These are phyloP conservation scores for Notolepis coatsorum DNA, from an alignment of 2,797 vertebrate genomes.

Conservation along the genomic window DNA sequence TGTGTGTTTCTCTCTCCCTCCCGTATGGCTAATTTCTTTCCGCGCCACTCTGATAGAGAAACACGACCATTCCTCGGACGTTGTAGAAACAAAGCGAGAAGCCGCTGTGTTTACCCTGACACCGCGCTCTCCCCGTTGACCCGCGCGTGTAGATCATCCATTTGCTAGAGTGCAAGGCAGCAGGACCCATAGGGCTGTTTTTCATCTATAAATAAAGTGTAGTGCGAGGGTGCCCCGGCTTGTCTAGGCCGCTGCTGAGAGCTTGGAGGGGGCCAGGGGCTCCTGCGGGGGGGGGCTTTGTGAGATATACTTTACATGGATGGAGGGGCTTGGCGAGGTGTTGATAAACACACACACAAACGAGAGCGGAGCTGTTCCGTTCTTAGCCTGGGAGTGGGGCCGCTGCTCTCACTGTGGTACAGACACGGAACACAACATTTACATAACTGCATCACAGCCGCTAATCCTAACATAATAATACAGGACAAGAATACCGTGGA, in stretches of 20 bases:
- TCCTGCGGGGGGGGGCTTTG: slow-evolving; percentile 20
- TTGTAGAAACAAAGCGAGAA: slow-evolving; percentile 4
- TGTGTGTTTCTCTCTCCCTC: background rate
- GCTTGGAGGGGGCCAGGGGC: slow-evolving; percentile 30
- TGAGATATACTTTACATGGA: slow-evolving; percentile 29
- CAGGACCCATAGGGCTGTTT: slow-evolving; percentile 14
- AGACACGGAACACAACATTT: slow-evolving; percentile 8
- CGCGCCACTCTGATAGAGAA: slow-evolving; percentile 1
- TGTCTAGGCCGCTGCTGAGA: slow-evolving; percentile 32
- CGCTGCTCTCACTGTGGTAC: slow-evolving; percentile 9
- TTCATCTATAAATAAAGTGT: slow-evolving; percentile 41
- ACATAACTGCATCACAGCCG: slow-evolving; percentile 8
- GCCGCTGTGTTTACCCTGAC: slow-evolving; percentile 20
- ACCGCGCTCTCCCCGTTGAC: slow-evolving; percentile 5
- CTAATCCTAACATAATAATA: background rate
- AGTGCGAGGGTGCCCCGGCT: slow-evolving; percentile 1
- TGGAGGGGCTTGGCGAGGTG: slow-evolving; percentile 43
- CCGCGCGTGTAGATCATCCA: slow-evolving; percentile 13
- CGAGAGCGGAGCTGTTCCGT: background rate
- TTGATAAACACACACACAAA: slow-evolving; percentile 44
- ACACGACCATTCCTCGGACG: background rate
- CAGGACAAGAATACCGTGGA: background rate
- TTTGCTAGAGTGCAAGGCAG: slow-evolving; percentile 18
- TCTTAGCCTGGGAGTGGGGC: background rate
- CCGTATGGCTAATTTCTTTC: background rate